Base-by-base conservation (phyloP, 2,888 invertebrate species). In the Calliopum simillimum region DNA sequence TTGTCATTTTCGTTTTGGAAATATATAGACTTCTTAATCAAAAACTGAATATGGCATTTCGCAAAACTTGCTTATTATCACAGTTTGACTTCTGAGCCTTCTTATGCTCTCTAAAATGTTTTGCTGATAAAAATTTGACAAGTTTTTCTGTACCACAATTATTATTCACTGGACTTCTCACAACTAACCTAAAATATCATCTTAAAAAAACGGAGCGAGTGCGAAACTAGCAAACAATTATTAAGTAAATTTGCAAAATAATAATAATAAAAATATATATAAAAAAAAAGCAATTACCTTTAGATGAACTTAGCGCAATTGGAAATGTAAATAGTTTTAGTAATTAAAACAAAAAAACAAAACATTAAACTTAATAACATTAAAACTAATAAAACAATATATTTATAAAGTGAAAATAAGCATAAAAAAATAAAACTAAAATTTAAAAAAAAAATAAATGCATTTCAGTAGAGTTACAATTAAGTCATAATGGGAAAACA, bases 271-370 rank as follows among this genome's bases (percentile, higher is more conserved):
- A n/a, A 33, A 67, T 33, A 61, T n/a, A n/a, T n/a, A 73, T 71
- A 67, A 68, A 67, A 47, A 70, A 73, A 75, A 77, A 79, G n/a
- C n/a, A n/a, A 78, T 80, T 81, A 86, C 81, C 82, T 84, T 85
- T 82, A 84, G 83, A 81, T 78, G 82, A 85, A 86, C 85, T 82
- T 85, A 85, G 85, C 85, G 85, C 85, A 85, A 85, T 85, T 85
- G 84, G 81, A 81, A 79, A 81, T 84, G 83, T 84, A 84, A 80
- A 83, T 83, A 83, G 79, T 83, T 80, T 78, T 83, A 83, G 83
- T 81, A 82, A 81, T 75, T 84, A 80, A 78, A n/a, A n/a, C n/a
- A n/a, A n/a, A n/a, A n/a, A n/a, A n/a, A n/a, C n/a, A n/a, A 76
- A 61, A 68, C 62, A 33, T 33, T 33, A 33, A 43, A 62, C 46